A percentile compares a stretch with the other conserved stretches of the same genome.
Evolutionary conservation across 2,113 vertebrate species (phyloP).

Genomic region (Crotalus horridus): DNA sequence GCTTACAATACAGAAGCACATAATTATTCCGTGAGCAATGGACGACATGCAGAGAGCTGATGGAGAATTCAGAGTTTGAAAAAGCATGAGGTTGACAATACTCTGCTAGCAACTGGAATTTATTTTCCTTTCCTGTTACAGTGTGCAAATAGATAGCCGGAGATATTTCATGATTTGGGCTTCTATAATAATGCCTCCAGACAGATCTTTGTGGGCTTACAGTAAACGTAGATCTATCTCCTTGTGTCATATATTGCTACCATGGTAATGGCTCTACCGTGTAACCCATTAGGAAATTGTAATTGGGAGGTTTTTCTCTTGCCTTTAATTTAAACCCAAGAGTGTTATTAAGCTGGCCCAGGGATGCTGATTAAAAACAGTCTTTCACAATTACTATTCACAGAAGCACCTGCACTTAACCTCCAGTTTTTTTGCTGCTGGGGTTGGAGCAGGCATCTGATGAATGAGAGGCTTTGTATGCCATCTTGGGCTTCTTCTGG

Average conservation of each 20-base stretch:
- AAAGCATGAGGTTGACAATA: neutral
- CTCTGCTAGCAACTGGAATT: neutral
- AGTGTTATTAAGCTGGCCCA: constrained; percentile 61
- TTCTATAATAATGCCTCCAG: constrained; percentile 16
- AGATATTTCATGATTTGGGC: constrained; percentile 23
- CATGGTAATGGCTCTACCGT: constrained; percentile 46
- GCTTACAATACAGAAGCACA: neutral
- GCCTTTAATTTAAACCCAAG: constrained; percentile 57
- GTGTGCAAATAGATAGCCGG: neutral
- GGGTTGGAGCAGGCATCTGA: constrained; percentile 23
- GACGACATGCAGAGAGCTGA: neutral
- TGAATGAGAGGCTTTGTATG: constrained; percentile 26
- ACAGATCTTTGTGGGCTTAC: constrained; percentile 10
- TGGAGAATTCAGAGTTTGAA: neutral
- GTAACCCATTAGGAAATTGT: constrained; percentile 58
- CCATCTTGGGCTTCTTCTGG: neutral
- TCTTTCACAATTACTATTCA: constrained; percentile 50
- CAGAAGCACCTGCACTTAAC: constrained; percentile 42
- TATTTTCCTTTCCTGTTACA: neutral
- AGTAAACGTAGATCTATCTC: neutral
- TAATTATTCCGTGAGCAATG: neutral
- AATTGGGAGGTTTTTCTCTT: constrained; percentile 68
- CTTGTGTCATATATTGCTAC: constrained; percentile 43
- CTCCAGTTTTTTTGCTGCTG: constrained; percentile 41
- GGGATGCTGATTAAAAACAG: constrained; percentile 59